Evolutionary conservation across 2,888 invertebrate genomes (phyloP), one percentile per base, ranked within the genome.

Genomic region (Coenonympha arcania): DNA sequence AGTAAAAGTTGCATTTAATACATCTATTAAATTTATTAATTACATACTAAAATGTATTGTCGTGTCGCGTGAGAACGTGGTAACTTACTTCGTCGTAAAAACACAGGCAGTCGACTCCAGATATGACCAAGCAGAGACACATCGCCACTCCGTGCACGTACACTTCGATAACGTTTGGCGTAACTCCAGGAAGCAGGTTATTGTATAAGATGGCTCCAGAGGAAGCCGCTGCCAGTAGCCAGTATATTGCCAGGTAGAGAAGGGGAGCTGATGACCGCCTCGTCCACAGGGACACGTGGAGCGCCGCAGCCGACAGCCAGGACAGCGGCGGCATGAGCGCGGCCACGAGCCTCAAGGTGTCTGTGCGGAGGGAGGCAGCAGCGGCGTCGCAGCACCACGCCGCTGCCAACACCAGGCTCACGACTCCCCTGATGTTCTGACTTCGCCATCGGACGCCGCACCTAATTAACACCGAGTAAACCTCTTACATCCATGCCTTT

Each of bases 191-290:
- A 6, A 56, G 49, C 20, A 76, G 41, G 40, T 73, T 71, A 53
- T 71, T 68, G 66, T 75, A 77, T 13, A 83, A 55, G 6, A 77
- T 65, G 2, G 75, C 65, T 1, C 74, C 74, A 0, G 82, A 68
- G 19, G 76, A 69, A 6, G 64, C 62, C n/a, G 79, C 65, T 0
- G 78, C 62, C 34, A 85, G 72, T 15, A 79, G 63, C 82, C 85
- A 87, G 62, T 86, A 87, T 52, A 87, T 68, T n/a, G 73, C 76
- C 22, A 86, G 74, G 63, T 84, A 86, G 26, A 86, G 75, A 50
- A 81, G 63, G 16, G 82, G 83, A 0, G 85, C 76, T n/a, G 79
- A 72, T 13, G 76, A 71, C 47, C 73, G 73, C 11, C 85, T 69
- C 1, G 70, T 73, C 82, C 83, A 82, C 9, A 86, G 68, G 0